phyloP scores from a whole-genome alignment of 2,113 vertebrate genomes.

The Micronycteris hirsuta region DNA sequence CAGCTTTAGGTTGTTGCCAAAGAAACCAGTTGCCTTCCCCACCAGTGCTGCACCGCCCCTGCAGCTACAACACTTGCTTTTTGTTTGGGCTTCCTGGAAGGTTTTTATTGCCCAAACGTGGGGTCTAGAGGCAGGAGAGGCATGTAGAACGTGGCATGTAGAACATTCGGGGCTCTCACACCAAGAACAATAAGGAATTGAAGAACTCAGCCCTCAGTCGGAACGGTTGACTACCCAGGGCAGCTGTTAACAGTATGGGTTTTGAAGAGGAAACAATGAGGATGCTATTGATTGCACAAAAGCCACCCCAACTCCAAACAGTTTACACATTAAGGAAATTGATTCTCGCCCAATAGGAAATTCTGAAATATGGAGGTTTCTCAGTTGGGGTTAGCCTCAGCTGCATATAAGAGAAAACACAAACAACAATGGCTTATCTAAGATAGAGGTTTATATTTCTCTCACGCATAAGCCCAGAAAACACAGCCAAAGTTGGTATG shows the following conservation, averaged over 20 bases:
- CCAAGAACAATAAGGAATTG: not conserved
- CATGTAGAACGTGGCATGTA: not conserved
- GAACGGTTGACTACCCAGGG: not conserved
- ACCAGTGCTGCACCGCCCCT: not conserved
- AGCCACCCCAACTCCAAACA: not conserved
- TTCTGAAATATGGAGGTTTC: slow-evolving; percentile 19
- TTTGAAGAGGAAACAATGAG: slow-evolving; percentile 31
- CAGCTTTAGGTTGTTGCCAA: not conserved
- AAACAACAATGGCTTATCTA: not conserved
- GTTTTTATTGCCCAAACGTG: not conserved
- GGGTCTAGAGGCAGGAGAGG: not conserved
- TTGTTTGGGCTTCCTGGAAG: not conserved
- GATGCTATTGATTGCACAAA: not conserved
- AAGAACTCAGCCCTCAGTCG: not conserved
- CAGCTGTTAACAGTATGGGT: not conserved
- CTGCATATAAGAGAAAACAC: not conserved
- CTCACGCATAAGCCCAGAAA: not conserved
- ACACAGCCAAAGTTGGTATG: not conserved
- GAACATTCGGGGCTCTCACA: not conserved
- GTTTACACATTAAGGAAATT: slow-evolving; percentile 8
- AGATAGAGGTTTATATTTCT: not conserved
- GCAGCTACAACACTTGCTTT: not conserved
- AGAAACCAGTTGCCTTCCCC: not conserved
- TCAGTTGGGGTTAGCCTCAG: not conserved
- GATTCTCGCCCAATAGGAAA: slow-evolving; percentile 38